Base-by-base conservation (phyloP, 2,888 invertebrate genomes). In the Lasioglossum oenotherae region DNA sequence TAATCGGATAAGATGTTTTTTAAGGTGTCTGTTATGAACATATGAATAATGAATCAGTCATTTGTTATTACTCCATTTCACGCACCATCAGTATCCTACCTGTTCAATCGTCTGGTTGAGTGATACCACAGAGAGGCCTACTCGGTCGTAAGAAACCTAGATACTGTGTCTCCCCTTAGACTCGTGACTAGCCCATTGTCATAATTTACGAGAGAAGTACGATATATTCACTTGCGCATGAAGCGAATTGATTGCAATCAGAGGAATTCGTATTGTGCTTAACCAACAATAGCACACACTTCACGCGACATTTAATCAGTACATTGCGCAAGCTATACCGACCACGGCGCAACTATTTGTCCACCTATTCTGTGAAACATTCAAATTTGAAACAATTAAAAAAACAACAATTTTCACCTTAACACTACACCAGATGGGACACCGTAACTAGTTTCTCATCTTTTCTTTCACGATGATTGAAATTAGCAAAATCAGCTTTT, bases 261-360 rank as follows among this genome's bases (percentile, higher is more conserved):
- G 64, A 64, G 64, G 64, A 64, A 64, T 64, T 64, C 64, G 64
- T 60, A 81, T 73, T 5, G 10, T 64, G 31, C 64, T 64, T 64
- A 64, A 64, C 31, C 64, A 64, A 64, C 64, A 64, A 64, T 64
- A 19, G 64, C 16, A 8, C 64, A 64, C 64, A 64, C 64, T 64
- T 64, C 64, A 64, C 41, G 41, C 16, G n/a, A n/a, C n/a, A 71
- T 41, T 35, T 57, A 41, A 46, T 38, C 38, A 35, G 74, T 76
- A 69, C 31, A 57, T 23, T 64, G 16, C 64, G 64, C 64, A 64
- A 64, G n/a, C n/a, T 19, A 19, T 31, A 6, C 64, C 64, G 31
- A 16, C 27, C 31, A n/a, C 19, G 31, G 19, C 64, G 31, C 64
- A 64, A 64, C n/a, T 64, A 64, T 64, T 64, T 35, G 19, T 64